Evolutionary conservation across 1,140 invertebrate genomes (phyloP).

Genomic region (Anagrus nilaparvatae): DNA sequence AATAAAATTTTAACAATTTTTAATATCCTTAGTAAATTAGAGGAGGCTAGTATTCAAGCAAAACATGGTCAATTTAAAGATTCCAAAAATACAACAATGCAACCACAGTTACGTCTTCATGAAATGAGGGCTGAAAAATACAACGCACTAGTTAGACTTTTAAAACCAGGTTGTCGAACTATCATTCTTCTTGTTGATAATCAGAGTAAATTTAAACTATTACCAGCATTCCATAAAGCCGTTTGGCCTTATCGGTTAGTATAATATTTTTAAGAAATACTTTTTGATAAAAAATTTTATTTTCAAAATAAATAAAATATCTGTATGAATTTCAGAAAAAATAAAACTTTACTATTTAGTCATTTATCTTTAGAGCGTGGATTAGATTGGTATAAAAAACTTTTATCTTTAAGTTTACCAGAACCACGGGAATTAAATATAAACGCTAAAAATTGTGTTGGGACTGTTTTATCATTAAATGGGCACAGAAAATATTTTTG

Average conservation of each 20-base stretch:
- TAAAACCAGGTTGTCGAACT: conserved; percentile 92
- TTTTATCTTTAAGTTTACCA: conserved; percentile 74
- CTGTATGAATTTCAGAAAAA: conserved; percentile 50
- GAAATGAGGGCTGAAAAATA: conserved; percentile 92
- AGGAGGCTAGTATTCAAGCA: conserved; percentile 67
- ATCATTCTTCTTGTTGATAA: conserved; percentile 83
- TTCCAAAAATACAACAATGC: conserved; percentile 35
- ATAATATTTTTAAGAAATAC: conserved; percentile 1
- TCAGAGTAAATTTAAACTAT: conserved; percentile 73
- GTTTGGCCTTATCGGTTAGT: conserved; percentile 89
- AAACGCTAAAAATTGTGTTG: conserved; percentile 93
- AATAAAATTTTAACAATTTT: conserved; percentile 6
- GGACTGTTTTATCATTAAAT: conserved; percentile 92
- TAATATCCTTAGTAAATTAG: conserved; percentile 49
- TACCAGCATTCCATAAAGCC: conserved; percentile 84
- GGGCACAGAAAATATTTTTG: conserved; percentile 95
- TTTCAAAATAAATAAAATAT: no score
- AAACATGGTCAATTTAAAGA: conserved; percentile 40
- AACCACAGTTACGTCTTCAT: conserved; percentile 71
- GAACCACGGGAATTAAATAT: conserved; percentile 77
- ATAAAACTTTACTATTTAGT: conserved; percentile 88
- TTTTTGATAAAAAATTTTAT: no score
- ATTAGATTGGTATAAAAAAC: conserved; percentile 82
- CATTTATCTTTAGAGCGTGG: conserved; percentile 87
- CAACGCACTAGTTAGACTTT: conserved; percentile 81